phyloP scores from a whole-genome alignment of 1,140 invertebrate species.

The Musca domestica region DNA sequence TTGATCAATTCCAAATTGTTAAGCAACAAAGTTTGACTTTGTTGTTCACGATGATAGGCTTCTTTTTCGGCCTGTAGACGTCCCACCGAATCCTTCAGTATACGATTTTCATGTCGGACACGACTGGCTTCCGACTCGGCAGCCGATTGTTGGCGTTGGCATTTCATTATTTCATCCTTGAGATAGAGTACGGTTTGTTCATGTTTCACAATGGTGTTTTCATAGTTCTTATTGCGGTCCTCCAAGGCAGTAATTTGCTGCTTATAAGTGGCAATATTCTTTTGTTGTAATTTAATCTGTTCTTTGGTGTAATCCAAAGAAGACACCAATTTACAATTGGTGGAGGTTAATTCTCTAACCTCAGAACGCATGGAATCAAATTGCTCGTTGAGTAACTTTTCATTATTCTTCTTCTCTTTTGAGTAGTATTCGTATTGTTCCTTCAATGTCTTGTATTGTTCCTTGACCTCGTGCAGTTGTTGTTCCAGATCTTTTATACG shows the following conservation, averaged over 20 bases:
- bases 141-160: conserved; percentile 69
- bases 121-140: conserved; percentile 75
- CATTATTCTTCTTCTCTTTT: conserved; percentile 77
- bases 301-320: conserved; percentile 75
- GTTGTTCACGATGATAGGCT: conserved; percentile 69
- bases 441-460: conserved; percentile 68
- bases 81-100: conserved; percentile 71
- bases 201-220: conserved; percentile 77
- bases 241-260: conserved; percentile 79
- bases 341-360: conserved; percentile 60
- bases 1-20: conserved; percentile 81
- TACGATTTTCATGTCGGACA: conserved; percentile 71
- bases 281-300: conserved; percentile 75
- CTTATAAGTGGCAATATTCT: conserved; percentile 76
- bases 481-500: conserved; percentile 55
- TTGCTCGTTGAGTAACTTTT: conserved; percentile 78
- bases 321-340: conserved; percentile 71
- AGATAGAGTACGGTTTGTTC: conserved; percentile 79
- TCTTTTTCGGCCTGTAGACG: conserved; percentile 78
- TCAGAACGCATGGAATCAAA: conserved; percentile 76
- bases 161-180: conserved; percentile 70
- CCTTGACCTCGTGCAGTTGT: conserved; percentile 63
- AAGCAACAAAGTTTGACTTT: conserved; percentile 72
- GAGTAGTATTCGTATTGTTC: conserved; percentile 81
- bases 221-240: conserved; percentile 80